Percentiles rank a stretch among this genome's conserved stretches.
Evolutionary conservation across 2,113 vertebrate species (phyloP).

Genomic region (Notechis scutatus): DNA sequence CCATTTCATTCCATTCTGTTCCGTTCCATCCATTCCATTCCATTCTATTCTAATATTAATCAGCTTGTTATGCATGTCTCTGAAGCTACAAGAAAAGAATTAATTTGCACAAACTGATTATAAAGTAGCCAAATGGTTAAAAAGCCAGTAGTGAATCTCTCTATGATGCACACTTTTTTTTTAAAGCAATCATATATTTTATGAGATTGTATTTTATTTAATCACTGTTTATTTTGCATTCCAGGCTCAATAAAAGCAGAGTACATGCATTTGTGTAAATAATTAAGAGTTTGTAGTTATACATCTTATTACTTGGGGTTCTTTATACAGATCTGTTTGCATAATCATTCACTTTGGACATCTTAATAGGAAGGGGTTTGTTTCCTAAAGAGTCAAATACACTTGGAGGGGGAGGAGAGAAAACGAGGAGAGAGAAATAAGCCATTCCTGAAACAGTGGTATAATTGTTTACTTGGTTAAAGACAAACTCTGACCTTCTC

Average conservation of each 20-base stretch:
- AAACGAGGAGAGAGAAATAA: background rate
- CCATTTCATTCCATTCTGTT: no score
- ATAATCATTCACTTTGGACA: conserved; percentile 30
- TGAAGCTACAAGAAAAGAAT: background rate
- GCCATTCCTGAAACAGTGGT: background rate
- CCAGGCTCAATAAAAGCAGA: background rate
- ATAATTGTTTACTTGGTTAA: background rate
- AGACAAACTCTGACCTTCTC: background rate
- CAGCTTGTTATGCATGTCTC: background rate
- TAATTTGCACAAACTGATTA: background rate
- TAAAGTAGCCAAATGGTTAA: background rate
- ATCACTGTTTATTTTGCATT: conserved; percentile 16
- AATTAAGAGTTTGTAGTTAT: conserved; percentile 39
- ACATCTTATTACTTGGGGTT: conserved; percentile 50
- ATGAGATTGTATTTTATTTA: background rate
- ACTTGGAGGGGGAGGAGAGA: background rate
- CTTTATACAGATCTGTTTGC: conserved; percentile 45
- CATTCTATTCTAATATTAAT: background rate
- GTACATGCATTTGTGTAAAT: conserved; percentile 42
- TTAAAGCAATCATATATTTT: background rate
- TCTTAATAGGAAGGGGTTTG: background rate
- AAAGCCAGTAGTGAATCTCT: background rate
- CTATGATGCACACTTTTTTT: background rate
- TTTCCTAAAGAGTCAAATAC: background rate
- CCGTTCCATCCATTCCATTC: no score